Conservation (phyloP, 2,888 invertebrate species). For the Pheosia tremula region DNA sequence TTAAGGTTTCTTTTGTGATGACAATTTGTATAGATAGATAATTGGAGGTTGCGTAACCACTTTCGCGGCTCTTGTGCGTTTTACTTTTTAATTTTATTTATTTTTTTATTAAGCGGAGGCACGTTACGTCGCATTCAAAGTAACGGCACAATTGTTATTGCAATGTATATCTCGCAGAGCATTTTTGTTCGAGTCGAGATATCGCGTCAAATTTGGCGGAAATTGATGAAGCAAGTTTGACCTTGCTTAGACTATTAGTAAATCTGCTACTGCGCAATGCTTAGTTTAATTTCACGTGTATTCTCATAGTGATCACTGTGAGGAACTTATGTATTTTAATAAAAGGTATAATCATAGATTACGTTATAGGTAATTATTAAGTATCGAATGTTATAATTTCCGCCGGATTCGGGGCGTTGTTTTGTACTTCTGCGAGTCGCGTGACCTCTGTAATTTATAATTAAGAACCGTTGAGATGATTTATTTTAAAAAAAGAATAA, state of each 20-base stretch:
- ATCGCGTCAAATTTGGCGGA: conserved; percentile 6
- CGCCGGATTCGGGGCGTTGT: conserved; percentile 24
- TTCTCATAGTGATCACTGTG: neutral
- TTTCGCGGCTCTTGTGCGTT: conserved; percentile 34
- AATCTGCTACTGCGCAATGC: conserved; percentile 2
- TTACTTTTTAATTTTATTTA: conserved; percentile 37
- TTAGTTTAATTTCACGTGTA: conserved; percentile 4
- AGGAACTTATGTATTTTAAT: neutral
- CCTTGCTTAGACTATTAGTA: conserved; percentile 6
- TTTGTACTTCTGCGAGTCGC: conserved; percentile 19
- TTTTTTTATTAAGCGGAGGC: conserved; percentile 39
- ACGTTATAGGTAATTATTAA: neutral
- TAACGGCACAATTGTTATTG: conserved; percentile 43
- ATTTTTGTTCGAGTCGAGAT: conserved; percentile 1
- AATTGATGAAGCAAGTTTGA: conserved; percentile 1
- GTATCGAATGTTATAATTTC: conserved; percentile 8
- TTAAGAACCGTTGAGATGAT: conserved; percentile 40
- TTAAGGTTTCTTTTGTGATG: conserved; percentile 56
- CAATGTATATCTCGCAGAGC: conserved; percentile 16
- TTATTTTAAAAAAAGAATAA: conserved; percentile 48
- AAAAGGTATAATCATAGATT: conserved; percentile 3
- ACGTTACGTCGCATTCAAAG: conserved; percentile 35
- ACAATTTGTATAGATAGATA: conserved; percentile 40
- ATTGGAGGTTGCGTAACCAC: conserved; percentile 45
- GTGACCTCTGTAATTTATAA: conserved; percentile 40